Percentiles rank a stretch among this genome's conserved stretches.
phyloP scores from a whole-genome alignment of 1,140 invertebrate species.

The Rhynchophorus ferrugineus region DNA sequence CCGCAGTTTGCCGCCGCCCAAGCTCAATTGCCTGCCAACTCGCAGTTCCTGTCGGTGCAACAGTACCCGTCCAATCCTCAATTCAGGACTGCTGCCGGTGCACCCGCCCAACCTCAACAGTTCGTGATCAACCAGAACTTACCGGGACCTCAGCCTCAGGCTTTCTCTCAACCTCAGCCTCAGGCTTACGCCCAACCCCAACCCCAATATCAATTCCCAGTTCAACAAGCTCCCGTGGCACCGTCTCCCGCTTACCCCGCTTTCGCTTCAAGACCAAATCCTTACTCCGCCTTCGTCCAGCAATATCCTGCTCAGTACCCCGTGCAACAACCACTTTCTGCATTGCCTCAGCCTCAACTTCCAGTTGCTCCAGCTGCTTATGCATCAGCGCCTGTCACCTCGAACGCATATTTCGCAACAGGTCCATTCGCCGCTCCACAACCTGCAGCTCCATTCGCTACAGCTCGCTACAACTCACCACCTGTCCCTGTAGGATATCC shows the following conservation, averaged over 20 bases:
- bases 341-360: background rate
- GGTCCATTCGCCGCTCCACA: slow-evolving; percentile 13
- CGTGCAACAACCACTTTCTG: background rate
- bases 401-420: slow-evolving; percentile 12
- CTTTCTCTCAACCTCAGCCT: background rate
- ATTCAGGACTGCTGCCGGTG: background rate
- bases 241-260: background rate
- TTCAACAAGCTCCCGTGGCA: background rate
- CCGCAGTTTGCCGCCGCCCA: too few species aligned
- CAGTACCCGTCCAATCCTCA: slow-evolving; percentile 12
- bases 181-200: background rate
- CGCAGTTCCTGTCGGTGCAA: slow-evolving; percentile 12
- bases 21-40: slow-evolving; percentile 1
- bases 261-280: background rate
- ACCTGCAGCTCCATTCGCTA: background rate
- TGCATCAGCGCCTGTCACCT: background rate
- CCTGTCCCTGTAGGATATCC: background rate
- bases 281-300: background rate
- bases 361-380: background rate
- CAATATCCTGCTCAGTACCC: background rate
- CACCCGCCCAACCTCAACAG: background rate
- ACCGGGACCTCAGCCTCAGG: slow-evolving; percentile 7
- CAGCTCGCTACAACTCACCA: background rate
- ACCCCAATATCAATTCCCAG: background rate
- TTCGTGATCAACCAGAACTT: background rate